These are phyloP conservation scores for Meghimatium bilineatum DNA, from an alignment of 2,888 invertebrate species.

Conservation along the genomic window DNA sequence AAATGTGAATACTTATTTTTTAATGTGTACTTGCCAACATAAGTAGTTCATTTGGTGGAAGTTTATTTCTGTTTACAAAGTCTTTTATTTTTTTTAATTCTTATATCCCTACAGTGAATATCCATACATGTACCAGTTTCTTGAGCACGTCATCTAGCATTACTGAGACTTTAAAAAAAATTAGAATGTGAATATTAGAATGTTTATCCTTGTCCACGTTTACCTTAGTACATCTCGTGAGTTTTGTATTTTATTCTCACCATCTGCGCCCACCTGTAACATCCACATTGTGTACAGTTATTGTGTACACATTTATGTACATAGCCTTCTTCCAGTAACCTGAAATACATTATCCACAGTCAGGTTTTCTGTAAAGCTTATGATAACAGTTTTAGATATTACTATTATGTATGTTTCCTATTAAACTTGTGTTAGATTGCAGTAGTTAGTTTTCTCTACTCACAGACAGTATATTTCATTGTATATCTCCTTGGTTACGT, in stretches of 20 bases:
- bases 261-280: neutral
- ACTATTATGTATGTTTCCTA: too few species aligned
- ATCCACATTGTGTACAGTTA: neutral
- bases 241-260: neutral
- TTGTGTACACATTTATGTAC: neutral
- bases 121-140: neutral
- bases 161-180: neutral
- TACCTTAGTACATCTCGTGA: neutral
- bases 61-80: constrained; percentile 2
- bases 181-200: neutral
- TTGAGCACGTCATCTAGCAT: neutral
- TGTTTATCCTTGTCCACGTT: neutral
- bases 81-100: neutral
- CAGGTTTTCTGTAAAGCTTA: neutral
- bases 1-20: neutral
- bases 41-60: constrained; percentile 5
- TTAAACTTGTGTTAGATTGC: too few species aligned
- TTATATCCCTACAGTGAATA: neutral
- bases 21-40: neutral
- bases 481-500: too few species aligned
- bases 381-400: neutral
- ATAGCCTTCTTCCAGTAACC: neutral
- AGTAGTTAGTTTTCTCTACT: too few species aligned
- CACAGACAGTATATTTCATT: too few species aligned
- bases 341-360: neutral